Percentiles rank a stretch among this genome's conserved stretches.
These are phyloP conservation scores for Colistium nudipinnis DNA, from an alignment of 2,113 vertebrate genomes.

Conservation along the genomic window DNA sequence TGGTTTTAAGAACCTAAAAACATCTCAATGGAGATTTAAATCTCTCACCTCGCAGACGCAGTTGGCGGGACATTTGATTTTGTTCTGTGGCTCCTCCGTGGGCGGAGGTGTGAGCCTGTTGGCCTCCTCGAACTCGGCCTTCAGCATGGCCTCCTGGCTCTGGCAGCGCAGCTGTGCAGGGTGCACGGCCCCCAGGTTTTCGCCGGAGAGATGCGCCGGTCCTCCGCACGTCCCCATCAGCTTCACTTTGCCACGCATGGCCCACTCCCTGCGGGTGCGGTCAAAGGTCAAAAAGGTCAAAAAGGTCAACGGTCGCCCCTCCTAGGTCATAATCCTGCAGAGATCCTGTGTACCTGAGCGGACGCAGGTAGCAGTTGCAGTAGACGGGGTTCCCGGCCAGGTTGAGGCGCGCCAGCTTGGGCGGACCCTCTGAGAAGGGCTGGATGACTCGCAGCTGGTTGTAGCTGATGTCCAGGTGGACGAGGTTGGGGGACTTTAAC, in stretches of 20 bases:
- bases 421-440: constrained; percentile 79
- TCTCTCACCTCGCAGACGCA: constrained; percentile 84
- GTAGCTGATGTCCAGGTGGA: constrained; percentile 85
- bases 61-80: constrained; percentile 80
- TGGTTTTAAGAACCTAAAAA: too few species aligned
- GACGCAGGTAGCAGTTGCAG: constrained; percentile 89
- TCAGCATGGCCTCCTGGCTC: constrained; percentile 77
- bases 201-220: constrained; percentile 81
- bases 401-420: constrained; percentile 81
- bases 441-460: constrained; percentile 89
- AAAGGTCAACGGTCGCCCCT: background rate
- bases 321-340: background rate
- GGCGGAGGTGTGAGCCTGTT: constrained; percentile 16
- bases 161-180: constrained; percentile 85
- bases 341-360: constrained; percentile 73
- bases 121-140: constrained; percentile 74
- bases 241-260: constrained; percentile 76
- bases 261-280: constrained; percentile 79
- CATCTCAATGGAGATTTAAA: too few species aligned
- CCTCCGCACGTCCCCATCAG: constrained; percentile 81
- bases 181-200: constrained; percentile 84
- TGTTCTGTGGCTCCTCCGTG: constrained; percentile 36
- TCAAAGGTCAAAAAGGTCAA: background rate
- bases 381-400: constrained; percentile 88
- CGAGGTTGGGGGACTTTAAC: constrained; percentile 82